Evolutionary conservation across 92 coral and sea anemone genomes (phyloP), one percentile per base, ranked within the genome.

Genomic region (Ricordea florida): DNA sequence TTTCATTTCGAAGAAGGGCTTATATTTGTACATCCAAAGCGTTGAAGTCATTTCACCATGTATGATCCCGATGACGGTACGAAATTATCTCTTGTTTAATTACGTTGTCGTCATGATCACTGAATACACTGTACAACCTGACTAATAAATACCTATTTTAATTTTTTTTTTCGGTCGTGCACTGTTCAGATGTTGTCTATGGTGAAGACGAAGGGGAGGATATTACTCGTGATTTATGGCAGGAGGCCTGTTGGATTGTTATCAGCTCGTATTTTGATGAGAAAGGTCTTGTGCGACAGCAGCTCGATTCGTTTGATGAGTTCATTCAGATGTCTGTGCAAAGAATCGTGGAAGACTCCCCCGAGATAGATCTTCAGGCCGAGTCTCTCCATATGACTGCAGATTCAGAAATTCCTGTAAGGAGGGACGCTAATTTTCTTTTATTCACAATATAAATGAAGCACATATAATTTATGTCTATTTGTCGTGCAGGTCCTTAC

Each of bases 311-410:
- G 21, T 94, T 94, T 69, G 98, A 94, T 58, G 98, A 94, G 83
- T 94, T 94, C 61, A 94, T 94, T 56, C 98, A 94, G 74, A 94
- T 94, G 98, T 94, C 98, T 36, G 98, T 94, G 6, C 98, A 94
- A 40, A 80, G 98, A 68, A 94, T 94, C 41, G 98, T 94, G 5
- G 98, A 94, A 58, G 98, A 94, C 76, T 92, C 97, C 17, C 98
- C 97, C 3, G 98, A 94, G 68, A 94, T 94, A 37, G 98, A 94
- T 20, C 86, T 94, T 7, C 98, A 94, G 40, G 98, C 98, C 18
- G 98, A 94, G 61, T 94, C 98, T 7, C 98, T 92, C 68, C 98
- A 94, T 64, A 94, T 94, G 98, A 94, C 97, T 13, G 87, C 98
- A 66, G 98, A 94, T 15, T 79, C 93, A 73, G 97, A 91, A 49